These are phyloP conservation scores for Gymnobelideus leadbeateri DNA, from an alignment of 2,113 vertebrate genomes.

Conservation along the genomic window DNA sequence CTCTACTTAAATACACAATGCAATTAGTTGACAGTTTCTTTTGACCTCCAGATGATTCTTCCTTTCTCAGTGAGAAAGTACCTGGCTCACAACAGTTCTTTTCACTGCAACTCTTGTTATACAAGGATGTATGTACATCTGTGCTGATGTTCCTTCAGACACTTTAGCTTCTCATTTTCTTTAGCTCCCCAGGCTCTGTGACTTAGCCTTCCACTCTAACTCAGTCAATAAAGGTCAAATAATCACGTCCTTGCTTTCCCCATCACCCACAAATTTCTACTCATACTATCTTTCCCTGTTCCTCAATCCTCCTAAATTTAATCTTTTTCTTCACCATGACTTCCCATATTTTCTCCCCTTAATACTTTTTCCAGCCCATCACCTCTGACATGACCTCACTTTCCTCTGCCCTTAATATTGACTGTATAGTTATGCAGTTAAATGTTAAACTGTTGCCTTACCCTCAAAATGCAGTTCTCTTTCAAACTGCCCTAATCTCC, in stretches of 20 bases:
- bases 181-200: not conserved
- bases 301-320: not conserved
- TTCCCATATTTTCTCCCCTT: not conserved
- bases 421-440: not conserved
- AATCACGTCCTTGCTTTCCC: not conserved
- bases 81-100: not conserved
- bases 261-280: not conserved
- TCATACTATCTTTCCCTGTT: not conserved
- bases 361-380: not conserved
- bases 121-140: not conserved
- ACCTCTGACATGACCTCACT: not conserved
- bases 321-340: not conserved
- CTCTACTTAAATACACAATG: not conserved
- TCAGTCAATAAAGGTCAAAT: not conserved
- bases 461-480: not conserved
- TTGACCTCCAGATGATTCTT: not conserved
- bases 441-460: not conserved
- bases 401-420: not conserved
- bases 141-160: not conserved
- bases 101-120: not conserved
- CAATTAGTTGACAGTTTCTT: not conserved
- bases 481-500: not conserved
- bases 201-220: not conserved
- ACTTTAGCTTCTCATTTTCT: not conserved
- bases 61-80: not conserved